Conservation (phyloP, 2,113 vertebrate species). For the Phodopus roborovskii region DNA sequence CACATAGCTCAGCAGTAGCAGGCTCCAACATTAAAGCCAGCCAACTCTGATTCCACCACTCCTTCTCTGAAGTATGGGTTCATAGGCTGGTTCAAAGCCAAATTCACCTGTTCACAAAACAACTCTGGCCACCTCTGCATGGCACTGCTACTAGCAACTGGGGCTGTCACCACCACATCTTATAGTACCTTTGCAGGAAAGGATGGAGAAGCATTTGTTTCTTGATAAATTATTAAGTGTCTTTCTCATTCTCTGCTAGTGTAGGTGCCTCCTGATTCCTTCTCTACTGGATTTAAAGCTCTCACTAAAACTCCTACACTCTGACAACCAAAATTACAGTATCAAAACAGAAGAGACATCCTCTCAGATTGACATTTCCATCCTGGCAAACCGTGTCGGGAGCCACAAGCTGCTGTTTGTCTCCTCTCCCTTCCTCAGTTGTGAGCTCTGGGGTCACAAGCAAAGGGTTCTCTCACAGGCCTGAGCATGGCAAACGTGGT, state of each 20-base stretch:
- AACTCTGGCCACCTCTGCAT: not conserved
- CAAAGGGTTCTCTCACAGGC: not conserved
- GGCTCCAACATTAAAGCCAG: not conserved
- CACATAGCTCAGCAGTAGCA: not conserved
- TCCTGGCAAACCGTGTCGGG: not conserved
- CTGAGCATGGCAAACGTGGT: not conserved
- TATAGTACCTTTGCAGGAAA: not conserved
- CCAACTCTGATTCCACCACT: not conserved
- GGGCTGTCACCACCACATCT: not conserved
- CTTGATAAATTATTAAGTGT: constrained; percentile 16
- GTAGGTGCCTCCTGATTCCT: not conserved
- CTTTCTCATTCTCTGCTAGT: not conserved
- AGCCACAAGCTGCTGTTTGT: not conserved
- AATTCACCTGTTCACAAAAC: not conserved
- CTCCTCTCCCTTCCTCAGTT: not conserved
- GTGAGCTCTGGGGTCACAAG: not conserved
- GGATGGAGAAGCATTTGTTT: not conserved
- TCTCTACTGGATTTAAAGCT: constrained; percentile 42
- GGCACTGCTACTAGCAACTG: not conserved
- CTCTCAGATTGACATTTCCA: constrained; percentile 29
- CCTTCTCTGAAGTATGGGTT: not conserved
- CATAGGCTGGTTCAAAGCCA: not conserved
- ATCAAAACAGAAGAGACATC: constrained; percentile 56
- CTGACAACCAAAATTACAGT: constrained; percentile 21
- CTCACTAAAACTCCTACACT: constrained; percentile 38